Evolutionary conservation across 2,888 invertebrate species (phyloP).

Genomic region (Antitype chi): DNA sequence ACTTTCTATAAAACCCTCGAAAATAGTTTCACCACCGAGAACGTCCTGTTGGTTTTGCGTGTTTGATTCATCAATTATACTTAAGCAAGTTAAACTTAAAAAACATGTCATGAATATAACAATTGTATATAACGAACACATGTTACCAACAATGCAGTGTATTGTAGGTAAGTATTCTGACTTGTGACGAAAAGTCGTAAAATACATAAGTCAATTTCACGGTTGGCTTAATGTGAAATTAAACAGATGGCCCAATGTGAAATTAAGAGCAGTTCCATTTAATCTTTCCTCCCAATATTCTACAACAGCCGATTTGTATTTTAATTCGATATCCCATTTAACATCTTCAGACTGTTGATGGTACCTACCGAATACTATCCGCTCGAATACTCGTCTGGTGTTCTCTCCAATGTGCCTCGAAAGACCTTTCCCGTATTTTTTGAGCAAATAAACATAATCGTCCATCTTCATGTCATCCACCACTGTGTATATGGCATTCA

Average conservation of each 20-base stretch:
- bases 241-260: slow-evolving; percentile 46
- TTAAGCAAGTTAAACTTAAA: slow-evolving; percentile 13
- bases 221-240: slow-evolving; percentile 52
- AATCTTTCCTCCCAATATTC: slow-evolving; percentile 73
- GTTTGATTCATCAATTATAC: neutral
- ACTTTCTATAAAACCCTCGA: slow-evolving; percentile 75
- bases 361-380: slow-evolving; percentile 72
- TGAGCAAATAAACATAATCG: slow-evolving; percentile 77
- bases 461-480: slow-evolving; percentile 74
- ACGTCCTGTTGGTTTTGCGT: too few species aligned
- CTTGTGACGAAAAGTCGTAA: slow-evolving; percentile 26
- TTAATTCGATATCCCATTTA: slow-evolving; percentile 69
- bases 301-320: slow-evolving; percentile 74
- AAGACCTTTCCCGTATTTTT: slow-evolving; percentile 70
- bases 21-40: slow-evolving; percentile 68
- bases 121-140: slow-evolving; percentile 32
- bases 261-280: slow-evolving; percentile 57
- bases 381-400: slow-evolving; percentile 73
- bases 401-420: slow-evolving; percentile 67
- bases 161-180: neutral
- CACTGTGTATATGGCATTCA: slow-evolving; percentile 75
- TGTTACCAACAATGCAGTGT: slow-evolving; percentile 14
- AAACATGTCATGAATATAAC: slow-evolving; percentile 11
- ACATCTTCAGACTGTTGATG: slow-evolving; percentile 64
- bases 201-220: slow-evolving; percentile 64